Evolutionary conservation across 2,113 vertebrate species (phyloP).

Genomic region (Rhinolophus sinicus): DNA sequence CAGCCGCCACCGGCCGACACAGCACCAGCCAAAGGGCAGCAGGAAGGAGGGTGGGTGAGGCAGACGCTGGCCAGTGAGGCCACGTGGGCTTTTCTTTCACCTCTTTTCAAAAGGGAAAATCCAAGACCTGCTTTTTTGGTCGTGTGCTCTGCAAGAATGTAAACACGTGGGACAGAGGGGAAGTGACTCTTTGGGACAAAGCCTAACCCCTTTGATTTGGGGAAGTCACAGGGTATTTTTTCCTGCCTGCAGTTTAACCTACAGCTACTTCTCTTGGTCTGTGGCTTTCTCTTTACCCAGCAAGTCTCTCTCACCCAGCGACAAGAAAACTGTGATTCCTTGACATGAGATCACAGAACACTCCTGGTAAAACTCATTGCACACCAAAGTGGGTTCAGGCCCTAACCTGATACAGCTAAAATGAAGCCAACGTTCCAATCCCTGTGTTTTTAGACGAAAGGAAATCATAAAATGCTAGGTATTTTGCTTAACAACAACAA

Average conservation of each 20-base stretch:
- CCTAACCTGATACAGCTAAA: slow-evolving; percentile 55
- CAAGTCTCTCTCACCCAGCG: neutral
- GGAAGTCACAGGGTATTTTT: slow-evolving; percentile 49
- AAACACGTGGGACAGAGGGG: slow-evolving; percentile 38
- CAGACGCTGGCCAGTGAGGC: accelerated
- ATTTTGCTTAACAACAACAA: neutral
- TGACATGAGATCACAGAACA: slow-evolving; percentile 25
- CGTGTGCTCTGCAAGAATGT: neutral
- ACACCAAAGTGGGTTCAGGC: neutral
- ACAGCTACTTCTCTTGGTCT: neutral
- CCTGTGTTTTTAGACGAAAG: slow-evolving; percentile 65
- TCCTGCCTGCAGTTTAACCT: too few species aligned
- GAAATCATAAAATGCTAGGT: slow-evolving; percentile 62
- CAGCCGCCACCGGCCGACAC: accelerated
- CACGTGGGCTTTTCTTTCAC: neutral
- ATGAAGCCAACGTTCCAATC: slow-evolving; percentile 67
- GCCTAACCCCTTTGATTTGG: neutral
- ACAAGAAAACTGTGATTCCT: neutral
- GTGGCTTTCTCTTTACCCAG: neutral
- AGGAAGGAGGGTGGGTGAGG: neutral
- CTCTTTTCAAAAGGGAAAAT: neutral
- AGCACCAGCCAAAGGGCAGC: accelerated
- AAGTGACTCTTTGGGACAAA: neutral
- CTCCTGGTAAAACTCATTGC: slow-evolving; percentile 39
- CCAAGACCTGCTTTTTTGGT: neutral